Base-by-base conservation (phyloP, 30 jellyfish, hydroid and myxozoan genomes). In the Pelagia noctiluca region DNA sequence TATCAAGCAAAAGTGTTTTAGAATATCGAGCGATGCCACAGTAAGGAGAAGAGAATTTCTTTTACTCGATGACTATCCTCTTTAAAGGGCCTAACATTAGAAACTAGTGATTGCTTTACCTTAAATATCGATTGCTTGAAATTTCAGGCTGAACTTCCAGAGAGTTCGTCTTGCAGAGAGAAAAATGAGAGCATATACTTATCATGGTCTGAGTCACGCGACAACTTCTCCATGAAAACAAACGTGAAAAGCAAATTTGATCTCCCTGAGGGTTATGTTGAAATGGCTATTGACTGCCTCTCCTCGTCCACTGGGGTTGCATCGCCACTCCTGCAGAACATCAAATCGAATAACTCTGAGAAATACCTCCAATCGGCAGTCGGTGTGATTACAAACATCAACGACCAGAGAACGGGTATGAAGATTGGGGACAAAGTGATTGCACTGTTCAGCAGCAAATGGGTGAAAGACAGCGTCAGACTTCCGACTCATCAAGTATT, bases 291-390 rank as follows among this genome's bases (percentile, higher is more conserved):
- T 25, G 26, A 48, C 13, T 66, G 65, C 49, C 54, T 85, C 33
- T 85, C 95, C 2, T 49, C 80, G 24, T 76, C 84, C 1, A 77
- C 70, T 30, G 95, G 95, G 1, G 34, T 48, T 25, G 46, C 61
- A 0, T n/a, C 29, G n/a, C 68, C 26, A 16, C 83, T 85, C 10
- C 13, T 85, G 57, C 60, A 85, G 3, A 85, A 85, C 61, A 34
- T 74, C 54, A 65, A 62, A 65, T 36, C 73, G 11, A 24, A 35
- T 0, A 31, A 64, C 0, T 61, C 95, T 0, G 57, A 73, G 0
- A 34, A 57, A 46, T 29, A 71, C 63, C 57, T 75, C 12, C 87
- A 85, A 64, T 85, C 83, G 12, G 86, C 73, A 8, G 53, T 25
- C 0, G 95, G 95, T 0, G 67, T 23, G 30, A 47, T 85, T 12